Evolutionary conservation across 2,888 invertebrate species (phyloP).

Genomic region (Parnassius smintheus): DNA sequence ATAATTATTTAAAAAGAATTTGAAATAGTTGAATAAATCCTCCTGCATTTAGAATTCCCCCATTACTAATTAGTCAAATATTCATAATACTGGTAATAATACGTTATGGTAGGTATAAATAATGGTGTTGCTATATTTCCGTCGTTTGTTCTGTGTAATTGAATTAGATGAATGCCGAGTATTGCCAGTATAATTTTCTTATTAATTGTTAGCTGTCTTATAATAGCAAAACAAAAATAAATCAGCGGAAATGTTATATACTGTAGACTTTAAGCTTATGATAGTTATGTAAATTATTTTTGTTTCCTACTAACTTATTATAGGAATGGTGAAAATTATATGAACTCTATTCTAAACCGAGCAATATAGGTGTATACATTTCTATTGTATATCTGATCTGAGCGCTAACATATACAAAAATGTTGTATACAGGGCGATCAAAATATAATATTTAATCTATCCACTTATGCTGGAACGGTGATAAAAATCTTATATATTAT

Average conservation of each 20-base stretch:
- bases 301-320: constrained; percentile 39
- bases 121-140: constrained; percentile 54
- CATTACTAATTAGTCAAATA: constrained; percentile 49
- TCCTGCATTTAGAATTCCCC: constrained; percentile 69
- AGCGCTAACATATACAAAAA: constrained; percentile 37
- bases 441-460: constrained; percentile 55
- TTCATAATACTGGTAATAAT: constrained; percentile 48
- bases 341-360: constrained; percentile 43
- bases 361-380: constrained; percentile 48
- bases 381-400: constrained; percentile 15
- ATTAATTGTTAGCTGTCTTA: constrained; percentile 28
- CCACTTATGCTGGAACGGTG: constrained; percentile 41
- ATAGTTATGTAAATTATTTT: constrained; percentile 47
- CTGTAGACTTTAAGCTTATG: constrained; percentile 52
- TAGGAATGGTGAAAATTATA: constrained; percentile 26
- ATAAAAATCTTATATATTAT: constrained; percentile 45
- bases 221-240: constrained; percentile 13
- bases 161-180: constrained; percentile 40
- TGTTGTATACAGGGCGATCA: constrained; percentile 56
- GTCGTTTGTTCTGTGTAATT: constrained; percentile 40
- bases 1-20: constrained; percentile 54
- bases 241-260: constrained; percentile 47
- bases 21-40: constrained; percentile 54
- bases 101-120: constrained; percentile 48
- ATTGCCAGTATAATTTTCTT: constrained; percentile 50